Percentiles rank a stretch among this genome's conserved stretches.
These are phyloP conservation scores for Stegana nigrithorax DNA, from an alignment of 2,888 invertebrate species.

Conservation along the genomic window DNA sequence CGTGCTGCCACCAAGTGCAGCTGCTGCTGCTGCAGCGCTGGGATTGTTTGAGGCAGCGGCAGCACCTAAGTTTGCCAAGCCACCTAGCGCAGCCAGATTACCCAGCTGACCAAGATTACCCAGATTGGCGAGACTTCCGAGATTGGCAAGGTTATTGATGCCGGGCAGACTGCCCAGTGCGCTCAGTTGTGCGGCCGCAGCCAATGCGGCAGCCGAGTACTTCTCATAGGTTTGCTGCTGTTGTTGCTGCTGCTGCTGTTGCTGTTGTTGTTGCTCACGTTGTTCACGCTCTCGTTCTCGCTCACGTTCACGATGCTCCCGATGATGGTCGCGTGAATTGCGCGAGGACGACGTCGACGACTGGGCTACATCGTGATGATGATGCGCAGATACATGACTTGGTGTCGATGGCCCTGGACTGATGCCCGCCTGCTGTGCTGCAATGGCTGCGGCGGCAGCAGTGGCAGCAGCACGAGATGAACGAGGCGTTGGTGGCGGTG, in stretches of 20 bases:
- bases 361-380: too few species aligned
- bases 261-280: conserved; percentile 66
- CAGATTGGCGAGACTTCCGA: conserved; percentile 57
- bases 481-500: conserved; percentile 58
- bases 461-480: conserved; percentile 59
- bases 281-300: conserved; percentile 49
- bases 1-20: conserved; percentile 67
- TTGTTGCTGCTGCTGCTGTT: conserved; percentile 35
- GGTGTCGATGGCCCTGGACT: conserved; percentile 47
- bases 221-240: conserved; percentile 62
- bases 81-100: conserved; percentile 62
- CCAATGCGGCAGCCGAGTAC: conserved; percentile 70
- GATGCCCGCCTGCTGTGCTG: conserved; percentile 47
- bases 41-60: conserved; percentile 63
- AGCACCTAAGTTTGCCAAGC: conserved; percentile 60
- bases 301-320: conserved; percentile 50
- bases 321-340: conserved; percentile 50
- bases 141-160: conserved; percentile 60
- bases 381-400: conserved; percentile 37
- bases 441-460: conserved; percentile 50
- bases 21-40: conserved; percentile 72
- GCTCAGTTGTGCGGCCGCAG: conserved; percentile 67
- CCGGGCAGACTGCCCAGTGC: conserved; percentile 65
- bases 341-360: conserved; percentile 40
- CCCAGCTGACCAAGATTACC: conserved; percentile 62